Conservation (phyloP, 2,113 vertebrate genomes). For the Papio anubis region DNA sequence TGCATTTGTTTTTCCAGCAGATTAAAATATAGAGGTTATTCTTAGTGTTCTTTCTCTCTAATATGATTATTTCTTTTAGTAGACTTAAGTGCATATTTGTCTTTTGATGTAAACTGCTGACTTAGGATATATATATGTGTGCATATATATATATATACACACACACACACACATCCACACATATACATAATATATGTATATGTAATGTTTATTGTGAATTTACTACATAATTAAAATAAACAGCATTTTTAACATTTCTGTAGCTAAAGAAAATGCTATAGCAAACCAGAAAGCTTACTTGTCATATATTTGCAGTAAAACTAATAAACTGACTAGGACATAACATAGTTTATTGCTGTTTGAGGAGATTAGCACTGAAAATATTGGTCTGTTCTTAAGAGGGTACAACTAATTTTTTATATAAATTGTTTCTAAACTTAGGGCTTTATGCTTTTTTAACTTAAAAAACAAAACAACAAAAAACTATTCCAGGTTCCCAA, state of each 20-base stretch:
- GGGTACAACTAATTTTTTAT: background rate
- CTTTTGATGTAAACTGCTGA: background rate
- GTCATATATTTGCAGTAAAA: background rate
- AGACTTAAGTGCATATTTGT: slow-evolving; percentile 1
- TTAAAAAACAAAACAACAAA: background rate
- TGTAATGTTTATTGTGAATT: slow-evolving; percentile 20
- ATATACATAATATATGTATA: background rate
- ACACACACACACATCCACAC: background rate
- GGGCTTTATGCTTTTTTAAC: background rate
- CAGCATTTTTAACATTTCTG: background rate
- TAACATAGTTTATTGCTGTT: background rate
- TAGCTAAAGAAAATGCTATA: background rate
- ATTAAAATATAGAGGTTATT: background rate
- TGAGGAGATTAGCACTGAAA: background rate
- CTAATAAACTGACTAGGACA: background rate
- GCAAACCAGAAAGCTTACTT: background rate
- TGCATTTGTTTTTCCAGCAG: slow-evolving; percentile 10
- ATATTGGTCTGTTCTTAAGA: background rate
- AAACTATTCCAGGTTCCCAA: background rate
- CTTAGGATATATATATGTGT: background rate
- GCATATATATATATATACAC: fast-evolving
- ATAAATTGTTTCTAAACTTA: slow-evolving; percentile 21
- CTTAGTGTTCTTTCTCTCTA: slow-evolving; percentile 13
- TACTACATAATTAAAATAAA: slow-evolving; percentile 11
- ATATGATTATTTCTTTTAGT: background rate